Conservation (phyloP, 2,113 vertebrate species). For the Ctenomys sociabilis region DNA sequence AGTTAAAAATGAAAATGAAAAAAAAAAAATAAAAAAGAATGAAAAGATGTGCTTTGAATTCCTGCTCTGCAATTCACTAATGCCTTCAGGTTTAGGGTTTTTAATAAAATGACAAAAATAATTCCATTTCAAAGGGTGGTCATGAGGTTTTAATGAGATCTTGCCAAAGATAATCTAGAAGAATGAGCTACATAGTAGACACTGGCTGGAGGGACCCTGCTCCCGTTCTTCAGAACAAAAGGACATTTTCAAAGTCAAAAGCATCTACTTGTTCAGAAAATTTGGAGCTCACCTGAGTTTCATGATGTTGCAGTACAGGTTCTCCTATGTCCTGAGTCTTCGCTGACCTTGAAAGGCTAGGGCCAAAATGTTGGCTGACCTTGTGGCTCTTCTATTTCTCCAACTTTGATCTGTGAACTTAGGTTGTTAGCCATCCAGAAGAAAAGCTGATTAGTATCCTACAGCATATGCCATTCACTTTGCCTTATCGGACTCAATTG, state of each 20-base stretch:
- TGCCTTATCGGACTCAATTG: no score
- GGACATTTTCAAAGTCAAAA: neutral
- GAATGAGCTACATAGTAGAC: neutral
- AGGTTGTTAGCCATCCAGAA: no score
- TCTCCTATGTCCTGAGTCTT: no score
- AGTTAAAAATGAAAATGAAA: neutral
- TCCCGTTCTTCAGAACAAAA: neutral
- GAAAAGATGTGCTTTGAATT: neutral
- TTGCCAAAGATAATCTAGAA: neutral
- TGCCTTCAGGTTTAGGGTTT: constrained; percentile 32
- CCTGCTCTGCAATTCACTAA: constrained; percentile 18
- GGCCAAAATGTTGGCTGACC: no score
- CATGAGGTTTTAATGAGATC: neutral
- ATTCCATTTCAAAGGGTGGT: constrained; percentile 14
- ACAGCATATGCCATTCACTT: no score
- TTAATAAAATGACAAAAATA: constrained; percentile 37
- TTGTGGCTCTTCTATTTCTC: no score
- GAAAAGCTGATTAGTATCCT: no score
- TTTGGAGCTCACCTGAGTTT: no score
- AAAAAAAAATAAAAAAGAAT: neutral
- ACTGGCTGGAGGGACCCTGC: constrained; percentile 29
- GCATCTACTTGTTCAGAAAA: no score
- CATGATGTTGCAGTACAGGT: no score
- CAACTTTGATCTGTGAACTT: no score
- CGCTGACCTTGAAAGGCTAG: no score